phyloP scores from a whole-genome alignment of 2,888 invertebrate species.

The Lamellibrachia columna region DNA sequence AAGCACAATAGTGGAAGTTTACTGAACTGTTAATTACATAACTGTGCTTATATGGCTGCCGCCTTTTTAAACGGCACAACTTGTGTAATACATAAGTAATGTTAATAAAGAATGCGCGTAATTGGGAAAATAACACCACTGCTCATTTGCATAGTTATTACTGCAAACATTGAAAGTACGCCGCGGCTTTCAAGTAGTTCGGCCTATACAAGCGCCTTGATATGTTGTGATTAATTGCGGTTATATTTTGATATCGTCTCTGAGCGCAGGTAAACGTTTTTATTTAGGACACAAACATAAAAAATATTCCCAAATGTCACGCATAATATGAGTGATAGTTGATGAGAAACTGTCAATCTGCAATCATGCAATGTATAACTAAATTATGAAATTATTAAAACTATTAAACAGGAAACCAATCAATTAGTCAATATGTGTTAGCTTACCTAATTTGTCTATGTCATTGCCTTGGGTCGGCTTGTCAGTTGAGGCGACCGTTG shows the following conservation, averaged over 20 bases:
- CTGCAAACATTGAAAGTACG: too few relatives aligned
- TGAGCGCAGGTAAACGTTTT: neutral
- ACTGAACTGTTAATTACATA: too few relatives aligned
- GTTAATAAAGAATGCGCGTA: too few relatives aligned
- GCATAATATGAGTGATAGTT: neutral
- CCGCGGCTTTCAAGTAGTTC: too few relatives aligned
- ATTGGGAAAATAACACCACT: too few relatives aligned
- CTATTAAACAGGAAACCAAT: neutral
- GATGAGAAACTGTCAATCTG: neutral
- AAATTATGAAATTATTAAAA: neutral
- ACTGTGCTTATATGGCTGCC: too few relatives aligned
- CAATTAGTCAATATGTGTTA: neutral
- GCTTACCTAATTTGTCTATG: neutral
- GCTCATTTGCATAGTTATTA: too few relatives aligned
- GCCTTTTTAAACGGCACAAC: too few relatives aligned
- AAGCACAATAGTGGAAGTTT: too few relatives aligned
- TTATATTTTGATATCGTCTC: neutral
- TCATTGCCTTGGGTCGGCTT: neutral
- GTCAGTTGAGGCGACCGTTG: neutral
- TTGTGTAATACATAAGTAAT: too few relatives aligned
- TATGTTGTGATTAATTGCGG: neutral
- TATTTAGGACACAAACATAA: neutral
- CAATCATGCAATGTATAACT: neutral
- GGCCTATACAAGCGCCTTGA: neutral
- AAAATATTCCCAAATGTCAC: neutral